Conservation (phyloP, 2,888 invertebrate species). For the Ellobium chinense region DNA sequence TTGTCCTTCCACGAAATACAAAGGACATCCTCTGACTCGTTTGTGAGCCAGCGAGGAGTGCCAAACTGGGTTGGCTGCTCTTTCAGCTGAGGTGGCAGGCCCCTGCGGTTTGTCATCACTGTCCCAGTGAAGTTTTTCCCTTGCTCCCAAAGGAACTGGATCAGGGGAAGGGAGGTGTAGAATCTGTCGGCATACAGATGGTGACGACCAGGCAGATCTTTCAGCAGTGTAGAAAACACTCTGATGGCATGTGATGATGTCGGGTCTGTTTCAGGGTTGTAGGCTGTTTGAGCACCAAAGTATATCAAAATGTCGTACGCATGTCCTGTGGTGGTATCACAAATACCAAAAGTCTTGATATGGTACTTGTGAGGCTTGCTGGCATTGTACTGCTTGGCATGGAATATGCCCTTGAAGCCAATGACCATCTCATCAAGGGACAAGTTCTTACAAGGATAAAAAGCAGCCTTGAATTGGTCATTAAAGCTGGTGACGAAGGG, state of each 20-base stretch:
- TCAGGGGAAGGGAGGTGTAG: not conserved
- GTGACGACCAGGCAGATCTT: not conserved
- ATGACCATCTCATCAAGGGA: not conserved
- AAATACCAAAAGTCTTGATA: conserved; percentile 1
- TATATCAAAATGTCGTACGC: not conserved
- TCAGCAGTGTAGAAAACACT: not conserved
- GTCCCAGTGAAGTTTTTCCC: not conserved
- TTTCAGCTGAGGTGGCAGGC: not conserved
- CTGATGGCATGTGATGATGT: not conserved
- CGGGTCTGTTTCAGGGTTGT: not conserved
- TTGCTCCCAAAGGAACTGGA: not conserved
- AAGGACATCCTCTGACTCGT: not conserved
- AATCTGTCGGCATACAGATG: not conserved
- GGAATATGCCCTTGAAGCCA: not conserved
- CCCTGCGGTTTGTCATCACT: not conserved
- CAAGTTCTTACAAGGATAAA: not conserved
- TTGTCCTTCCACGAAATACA: conserved; percentile 2
- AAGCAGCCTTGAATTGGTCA: not conserved
- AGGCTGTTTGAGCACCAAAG: not conserved
- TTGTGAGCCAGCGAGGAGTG: not conserved
- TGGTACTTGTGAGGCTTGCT: not conserved
- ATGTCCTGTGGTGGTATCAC: not conserved
- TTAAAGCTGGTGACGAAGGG: not conserved
- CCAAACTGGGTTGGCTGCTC: not conserved
- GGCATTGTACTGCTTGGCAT: not conserved